A percentile compares a stretch with the other conserved stretches of the same genome.
These are phyloP conservation scores for Lithophane socia DNA, from an alignment of 2,888 invertebrate species.

Conservation along the genomic window DNA sequence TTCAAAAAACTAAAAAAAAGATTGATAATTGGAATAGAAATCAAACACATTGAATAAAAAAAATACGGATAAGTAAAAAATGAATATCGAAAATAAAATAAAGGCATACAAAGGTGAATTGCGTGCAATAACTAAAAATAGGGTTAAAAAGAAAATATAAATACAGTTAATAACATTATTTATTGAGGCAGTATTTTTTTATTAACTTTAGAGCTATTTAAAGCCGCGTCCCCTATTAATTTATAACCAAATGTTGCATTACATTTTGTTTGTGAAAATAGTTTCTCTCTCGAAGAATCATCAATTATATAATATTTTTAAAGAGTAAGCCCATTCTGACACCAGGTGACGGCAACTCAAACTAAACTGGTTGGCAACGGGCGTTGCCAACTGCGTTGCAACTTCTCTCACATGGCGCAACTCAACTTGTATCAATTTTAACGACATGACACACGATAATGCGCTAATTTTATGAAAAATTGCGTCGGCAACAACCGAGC, in stretches of 20 bases:
- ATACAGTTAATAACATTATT: slow-evolving; percentile 38
- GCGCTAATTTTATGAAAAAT: too few relatives aligned
- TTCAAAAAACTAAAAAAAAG: background rate
- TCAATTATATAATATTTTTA: background rate
- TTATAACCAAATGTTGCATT: background rate
- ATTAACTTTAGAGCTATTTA: background rate
- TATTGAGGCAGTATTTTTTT: background rate
- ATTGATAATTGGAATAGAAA: slow-evolving; percentile 5
- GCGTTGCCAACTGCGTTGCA: too few relatives aligned
- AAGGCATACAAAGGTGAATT: slow-evolving; percentile 44
- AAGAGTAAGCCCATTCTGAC: too few relatives aligned
- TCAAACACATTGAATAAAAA: slow-evolving; percentile 27
- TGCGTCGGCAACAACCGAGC: too few relatives aligned
- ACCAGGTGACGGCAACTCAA: too few relatives aligned
- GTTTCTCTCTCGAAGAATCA: background rate
- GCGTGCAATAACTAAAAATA: slow-evolving; percentile 58
- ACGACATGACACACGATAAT: too few relatives aligned
- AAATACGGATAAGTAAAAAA: background rate
- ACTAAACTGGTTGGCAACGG: too few relatives aligned
- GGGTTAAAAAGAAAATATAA: slow-evolving; percentile 41
- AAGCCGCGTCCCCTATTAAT: background rate
- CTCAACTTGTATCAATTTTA: too few relatives aligned
- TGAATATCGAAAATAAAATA: slow-evolving; percentile 7
- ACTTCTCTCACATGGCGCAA: too few relatives aligned
- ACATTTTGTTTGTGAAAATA: background rate